Evolutionary conservation across 2,113 vertebrate genomes (phyloP), one percentile per base, ranked within the genome.

Genomic region (zebrafish (Danio rerio)): DNA sequence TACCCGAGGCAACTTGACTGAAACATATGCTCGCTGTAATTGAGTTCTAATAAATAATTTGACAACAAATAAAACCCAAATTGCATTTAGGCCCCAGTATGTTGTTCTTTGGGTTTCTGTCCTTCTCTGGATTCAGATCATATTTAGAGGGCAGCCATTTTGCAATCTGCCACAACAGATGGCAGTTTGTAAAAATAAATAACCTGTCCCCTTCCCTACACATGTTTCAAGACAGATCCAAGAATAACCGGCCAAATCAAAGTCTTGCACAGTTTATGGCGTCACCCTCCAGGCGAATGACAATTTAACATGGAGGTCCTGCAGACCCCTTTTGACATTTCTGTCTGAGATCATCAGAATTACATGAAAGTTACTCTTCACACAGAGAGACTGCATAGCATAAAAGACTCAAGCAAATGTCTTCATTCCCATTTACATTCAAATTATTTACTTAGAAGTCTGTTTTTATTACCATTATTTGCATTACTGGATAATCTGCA

Each of bases 181-280:
- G 90, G 88, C 76, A 31, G 85, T 88, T 88, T 88, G 87, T 88
- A 84, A 47, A 88, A 88, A 88, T 85, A 89, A 85, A 87, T 87
- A 84, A 87, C 81, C 83, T 79, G 80, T 79, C 81, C 80, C 76
- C 55, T 65, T 80, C 74, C 73, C 71, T 66, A 52, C 42, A 43
- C 40, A 43, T 72, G 75, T 52, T 74, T 52, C 56, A 49, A 73
- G 59, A 18, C 43, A 47, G 82, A 84, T 82, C 53, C 68, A 80
- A 61, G 75, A 74, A 50, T 78, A 84, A 75, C 49, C 31, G 21
- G 72, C 66, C 79, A 66, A 72, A 71, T 78, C 63, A 85, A 84
- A 80, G n/a, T 83, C 53, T 82, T 82, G 71, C 68, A 75, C 68
- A 81, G 84, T 88, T 91, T 77, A 59, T 74, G 71, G 83, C 66